phyloP scores from a whole-genome alignment of 2,888 invertebrate genomes.

The Drosophila niveifrons region DNA sequence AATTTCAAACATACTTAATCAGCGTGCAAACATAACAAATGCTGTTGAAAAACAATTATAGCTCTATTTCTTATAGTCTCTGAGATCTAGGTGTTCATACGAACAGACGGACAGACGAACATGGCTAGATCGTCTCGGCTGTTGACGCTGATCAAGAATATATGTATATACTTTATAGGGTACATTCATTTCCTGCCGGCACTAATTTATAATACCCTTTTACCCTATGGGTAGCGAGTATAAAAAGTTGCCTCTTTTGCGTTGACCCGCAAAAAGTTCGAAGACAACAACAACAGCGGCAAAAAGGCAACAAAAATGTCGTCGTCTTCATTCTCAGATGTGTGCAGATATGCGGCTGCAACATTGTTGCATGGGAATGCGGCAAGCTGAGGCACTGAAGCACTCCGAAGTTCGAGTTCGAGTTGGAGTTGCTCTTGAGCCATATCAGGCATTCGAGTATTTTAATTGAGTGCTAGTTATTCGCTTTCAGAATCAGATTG shows the following conservation, averaged over 20 bases:
- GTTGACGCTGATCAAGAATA: too few relatives aligned
- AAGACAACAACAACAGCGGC: constrained; percentile 10
- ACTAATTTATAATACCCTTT: too few relatives aligned
- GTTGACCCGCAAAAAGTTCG: constrained; percentile 51
- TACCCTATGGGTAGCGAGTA: too few relatives aligned
- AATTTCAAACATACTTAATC: too few relatives aligned
- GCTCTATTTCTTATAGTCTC: too few relatives aligned
- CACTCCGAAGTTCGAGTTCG: neutral
- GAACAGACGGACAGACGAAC: too few relatives aligned
- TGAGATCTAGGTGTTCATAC: too few relatives aligned
- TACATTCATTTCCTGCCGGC: too few relatives aligned
- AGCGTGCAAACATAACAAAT: too few relatives aligned
- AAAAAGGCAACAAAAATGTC: constrained; percentile 29
- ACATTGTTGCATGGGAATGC: constrained; percentile 76
- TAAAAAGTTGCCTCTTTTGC: constrained; percentile 24
- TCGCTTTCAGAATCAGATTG: neutral
- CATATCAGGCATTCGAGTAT: constrained; percentile 20
- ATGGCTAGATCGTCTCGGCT: too few relatives aligned
- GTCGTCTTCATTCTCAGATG: constrained; percentile 50
- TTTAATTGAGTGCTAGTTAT: constrained; percentile 49
- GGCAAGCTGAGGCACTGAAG: constrained; percentile 7
- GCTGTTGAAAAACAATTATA: too few relatives aligned
- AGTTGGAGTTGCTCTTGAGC: neutral
- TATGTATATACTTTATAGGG: too few relatives aligned
- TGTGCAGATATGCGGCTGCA: constrained; percentile 66